Conservation (phyloP, 2,113 vertebrate species). For the Brachypteracias leptosomus region DNA sequence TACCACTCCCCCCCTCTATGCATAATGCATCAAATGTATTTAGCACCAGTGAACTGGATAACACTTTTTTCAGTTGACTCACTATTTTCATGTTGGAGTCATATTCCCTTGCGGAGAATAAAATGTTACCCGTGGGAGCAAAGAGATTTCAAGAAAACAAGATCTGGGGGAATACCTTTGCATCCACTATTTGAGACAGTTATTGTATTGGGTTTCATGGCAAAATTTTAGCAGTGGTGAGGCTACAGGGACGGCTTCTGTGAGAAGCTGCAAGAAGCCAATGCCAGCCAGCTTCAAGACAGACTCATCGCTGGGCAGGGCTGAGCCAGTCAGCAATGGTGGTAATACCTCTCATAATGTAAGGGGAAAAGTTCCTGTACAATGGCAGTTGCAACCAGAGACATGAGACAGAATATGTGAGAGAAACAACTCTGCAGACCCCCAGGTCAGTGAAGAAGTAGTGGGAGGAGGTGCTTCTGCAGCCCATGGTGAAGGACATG, state of each 20-base stretch:
- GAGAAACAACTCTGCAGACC: not conserved
- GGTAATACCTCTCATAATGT: not conserved
- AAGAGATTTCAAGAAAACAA: constrained; percentile 51
- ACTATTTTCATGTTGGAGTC: constrained; percentile 45
- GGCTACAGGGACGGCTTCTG: not conserved
- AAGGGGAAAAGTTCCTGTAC: not conserved
- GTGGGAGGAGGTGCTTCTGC: no score
- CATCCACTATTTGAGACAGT: not conserved
- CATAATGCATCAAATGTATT: constrained; percentile 53
- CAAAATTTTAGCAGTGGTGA: not conserved
- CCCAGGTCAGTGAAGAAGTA: not conserved
- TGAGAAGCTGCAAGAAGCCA: not conserved
- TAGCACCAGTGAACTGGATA: constrained; percentile 54
- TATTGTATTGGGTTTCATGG: not conserved
- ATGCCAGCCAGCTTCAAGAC: not conserved
- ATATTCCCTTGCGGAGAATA: constrained; percentile 46
- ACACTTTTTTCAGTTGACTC: constrained; percentile 46
- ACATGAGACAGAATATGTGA: no score
- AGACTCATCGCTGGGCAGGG: not conserved
- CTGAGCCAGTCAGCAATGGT: rapidly evolving
- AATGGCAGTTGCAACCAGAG: not conserved
- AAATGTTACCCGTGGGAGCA: constrained; percentile 53
- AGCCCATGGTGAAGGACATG: no score
- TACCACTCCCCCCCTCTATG: constrained; percentile 16
- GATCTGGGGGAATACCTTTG: not conserved